phyloP scores from a whole-genome alignment of 92 coral and sea anemone species.

The Phymanthus crucifer region DNA sequence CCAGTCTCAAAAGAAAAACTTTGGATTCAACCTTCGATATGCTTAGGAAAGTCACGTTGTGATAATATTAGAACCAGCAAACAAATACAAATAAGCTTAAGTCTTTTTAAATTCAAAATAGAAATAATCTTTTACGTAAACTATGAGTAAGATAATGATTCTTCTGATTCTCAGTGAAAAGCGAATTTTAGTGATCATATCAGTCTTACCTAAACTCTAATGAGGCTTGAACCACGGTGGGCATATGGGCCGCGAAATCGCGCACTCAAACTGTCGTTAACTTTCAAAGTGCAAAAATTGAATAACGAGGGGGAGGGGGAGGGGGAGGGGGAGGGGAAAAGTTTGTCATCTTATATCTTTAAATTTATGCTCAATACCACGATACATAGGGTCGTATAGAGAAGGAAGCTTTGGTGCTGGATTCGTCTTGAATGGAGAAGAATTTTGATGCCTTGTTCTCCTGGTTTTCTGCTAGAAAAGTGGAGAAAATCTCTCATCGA shows the following conservation, averaged over 20 bases:
- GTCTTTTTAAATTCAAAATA: not conserved
- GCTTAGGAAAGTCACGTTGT: no score
- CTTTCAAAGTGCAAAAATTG: conserved; percentile 6
- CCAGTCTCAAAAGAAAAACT: no score
- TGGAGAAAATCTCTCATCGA: conserved; percentile 10
- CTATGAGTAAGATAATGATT: not conserved
- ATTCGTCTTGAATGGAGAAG: conserved; percentile 1
- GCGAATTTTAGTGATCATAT: no score
- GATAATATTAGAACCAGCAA: no score
- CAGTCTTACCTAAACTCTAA: no score
- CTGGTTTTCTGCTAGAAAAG: conserved; percentile 12
- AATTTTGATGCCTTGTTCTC: conserved; percentile 39
- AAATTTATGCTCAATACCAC: conserved; percentile 12
- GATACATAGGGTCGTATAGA: conserved; percentile 13
- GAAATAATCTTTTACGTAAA: not conserved
- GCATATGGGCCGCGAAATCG: conserved; percentile 24
- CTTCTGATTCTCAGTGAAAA: not conserved
- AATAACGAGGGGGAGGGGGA: conserved; percentile 39
- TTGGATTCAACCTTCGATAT: no score
- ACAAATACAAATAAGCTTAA: no score
- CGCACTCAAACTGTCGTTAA: conserved; percentile 33
- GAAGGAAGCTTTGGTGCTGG: not conserved
- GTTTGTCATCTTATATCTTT: not conserved
- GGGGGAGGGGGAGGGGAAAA: conserved; percentile 41
- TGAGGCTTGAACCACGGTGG: conserved; percentile 34